phyloP scores from a whole-genome alignment of 2,888 invertebrate species.

The Mesorhabditis sp. region DNA sequence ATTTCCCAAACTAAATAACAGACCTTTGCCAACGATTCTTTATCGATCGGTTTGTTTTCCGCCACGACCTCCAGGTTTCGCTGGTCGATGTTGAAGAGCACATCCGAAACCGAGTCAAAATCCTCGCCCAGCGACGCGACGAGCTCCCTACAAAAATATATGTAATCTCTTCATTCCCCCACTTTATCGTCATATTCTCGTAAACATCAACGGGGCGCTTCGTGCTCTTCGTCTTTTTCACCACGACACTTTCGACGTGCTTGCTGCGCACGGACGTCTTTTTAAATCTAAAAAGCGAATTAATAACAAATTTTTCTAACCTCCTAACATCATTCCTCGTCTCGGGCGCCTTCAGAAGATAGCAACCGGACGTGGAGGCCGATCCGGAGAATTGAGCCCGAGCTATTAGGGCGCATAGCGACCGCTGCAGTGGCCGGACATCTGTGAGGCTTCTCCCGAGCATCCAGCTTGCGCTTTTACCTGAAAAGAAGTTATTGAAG shows the following conservation, averaged over 20 bases:
- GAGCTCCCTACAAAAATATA: conserved; percentile 28
- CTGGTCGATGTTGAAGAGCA: conserved; percentile 28
- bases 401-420: too few species aligned
- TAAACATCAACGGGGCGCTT: conserved; percentile 40
- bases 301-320: too few species aligned
- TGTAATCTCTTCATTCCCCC: conserved; percentile 10
- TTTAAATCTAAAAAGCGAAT: too few species aligned
- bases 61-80: conserved; percentile 27
- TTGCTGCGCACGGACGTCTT: conserved; percentile 13
- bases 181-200: conserved; percentile 36
- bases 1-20: background rate
- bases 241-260: conserved; percentile 38
- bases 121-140: conserved; percentile 27
- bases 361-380: too few species aligned
- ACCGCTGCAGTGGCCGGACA: too few species aligned
- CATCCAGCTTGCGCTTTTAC: too few species aligned
- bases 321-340: too few species aligned
- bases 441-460: too few species aligned
- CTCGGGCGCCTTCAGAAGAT: too few species aligned
- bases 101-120: conserved; percentile 33
- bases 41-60: conserved; percentile 25
- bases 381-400: too few species aligned
- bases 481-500: too few species aligned
- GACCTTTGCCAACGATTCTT: conserved; percentile 26
- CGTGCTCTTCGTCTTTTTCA: conserved; percentile 38